phyloP scores from a whole-genome alignment of 2,113 vertebrate genomes.

The Phalacrocorax pelagicus region DNA sequence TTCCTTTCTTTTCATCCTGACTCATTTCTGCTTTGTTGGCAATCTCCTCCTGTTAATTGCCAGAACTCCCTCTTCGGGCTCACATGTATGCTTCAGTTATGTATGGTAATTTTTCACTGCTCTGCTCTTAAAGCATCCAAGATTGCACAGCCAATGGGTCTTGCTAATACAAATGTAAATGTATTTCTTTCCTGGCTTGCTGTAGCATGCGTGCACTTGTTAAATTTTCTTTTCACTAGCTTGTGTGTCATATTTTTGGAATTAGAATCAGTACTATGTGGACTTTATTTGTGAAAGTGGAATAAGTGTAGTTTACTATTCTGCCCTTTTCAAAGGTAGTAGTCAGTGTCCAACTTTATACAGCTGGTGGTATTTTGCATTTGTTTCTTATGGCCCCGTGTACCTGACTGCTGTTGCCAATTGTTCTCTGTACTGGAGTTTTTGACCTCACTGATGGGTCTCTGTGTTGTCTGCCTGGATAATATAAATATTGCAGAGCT shows the following conservation, averaged over 20 bases:
- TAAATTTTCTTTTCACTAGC: slow-evolving; percentile 48
- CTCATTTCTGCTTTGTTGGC: not conserved
- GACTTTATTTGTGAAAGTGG: not conserved
- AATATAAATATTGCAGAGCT: slow-evolving; percentile 36
- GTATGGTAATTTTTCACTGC: not conserved
- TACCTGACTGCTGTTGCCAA: not conserved
- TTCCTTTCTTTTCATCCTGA: not conserved
- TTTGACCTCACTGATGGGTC: not conserved
- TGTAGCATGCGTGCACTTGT: not conserved
- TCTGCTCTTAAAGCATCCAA: not conserved
- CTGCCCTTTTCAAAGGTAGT: not conserved
- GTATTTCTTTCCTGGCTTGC: slow-evolving; percentile 25
- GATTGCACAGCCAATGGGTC: not conserved
- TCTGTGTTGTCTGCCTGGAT: not conserved
- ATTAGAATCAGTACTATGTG: not conserved
- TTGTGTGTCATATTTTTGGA: slow-evolving; percentile 16
- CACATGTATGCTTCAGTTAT: not conserved
- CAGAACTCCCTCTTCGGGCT: not conserved
- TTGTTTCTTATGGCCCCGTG: not conserved
- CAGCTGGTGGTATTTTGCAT: not conserved
- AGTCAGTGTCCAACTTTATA: not conserved
- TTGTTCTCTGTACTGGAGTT: not conserved
- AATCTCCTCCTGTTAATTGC: not conserved
- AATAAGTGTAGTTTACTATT: not conserved
- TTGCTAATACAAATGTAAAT: slow-evolving; percentile 22